phyloP scores from a whole-genome alignment of 2,797 vertebrate species.

The Eupleurogrammus muticus region DNA sequence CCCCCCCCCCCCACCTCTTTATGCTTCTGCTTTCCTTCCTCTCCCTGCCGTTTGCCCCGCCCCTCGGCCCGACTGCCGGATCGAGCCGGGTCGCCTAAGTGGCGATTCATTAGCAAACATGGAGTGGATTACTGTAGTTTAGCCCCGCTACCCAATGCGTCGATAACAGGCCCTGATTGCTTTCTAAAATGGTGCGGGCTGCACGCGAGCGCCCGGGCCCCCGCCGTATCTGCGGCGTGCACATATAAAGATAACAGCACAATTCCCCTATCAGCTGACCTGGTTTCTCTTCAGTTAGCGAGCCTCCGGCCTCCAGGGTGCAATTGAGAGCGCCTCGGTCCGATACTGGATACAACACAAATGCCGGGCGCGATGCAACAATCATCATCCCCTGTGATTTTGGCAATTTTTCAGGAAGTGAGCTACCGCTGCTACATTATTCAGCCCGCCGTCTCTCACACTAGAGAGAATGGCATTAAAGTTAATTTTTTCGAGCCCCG shows the following conservation, averaged over 20 bases:
- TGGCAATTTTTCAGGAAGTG: constrained; percentile 68
- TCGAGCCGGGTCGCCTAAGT: constrained; percentile 58
- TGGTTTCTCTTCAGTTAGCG: constrained; percentile 78
- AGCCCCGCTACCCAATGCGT: constrained; percentile 56
- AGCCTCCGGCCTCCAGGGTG: constrained; percentile 71
- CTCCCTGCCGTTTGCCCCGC: constrained; percentile 24
- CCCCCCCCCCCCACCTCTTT: too few relatives aligned
- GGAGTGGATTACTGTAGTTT: constrained; percentile 76
- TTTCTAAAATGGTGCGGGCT: constrained; percentile 68
- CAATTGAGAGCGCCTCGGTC: constrained; percentile 76
- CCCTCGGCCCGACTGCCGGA: constrained; percentile 27
- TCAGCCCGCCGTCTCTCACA: constrained; percentile 62
- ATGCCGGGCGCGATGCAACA: constrained; percentile 65
- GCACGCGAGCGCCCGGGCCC: constrained; percentile 55
- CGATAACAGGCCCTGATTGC: constrained; percentile 74
- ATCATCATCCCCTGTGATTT: constrained; percentile 74
- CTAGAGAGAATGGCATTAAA: constrained; percentile 74
- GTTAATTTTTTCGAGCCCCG: constrained; percentile 53
- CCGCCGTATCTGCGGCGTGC: constrained; percentile 62
- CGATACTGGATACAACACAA: constrained; percentile 72
- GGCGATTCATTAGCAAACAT: constrained; percentile 76
- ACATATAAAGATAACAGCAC: constrained; percentile 77
- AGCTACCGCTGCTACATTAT: constrained; percentile 67
- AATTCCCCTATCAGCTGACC: constrained; percentile 79
- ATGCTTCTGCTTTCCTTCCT: too few relatives aligned